Evolutionary conservation across 2,888 invertebrate species (phyloP).

Genomic region (Criorhina ranunculi): DNA sequence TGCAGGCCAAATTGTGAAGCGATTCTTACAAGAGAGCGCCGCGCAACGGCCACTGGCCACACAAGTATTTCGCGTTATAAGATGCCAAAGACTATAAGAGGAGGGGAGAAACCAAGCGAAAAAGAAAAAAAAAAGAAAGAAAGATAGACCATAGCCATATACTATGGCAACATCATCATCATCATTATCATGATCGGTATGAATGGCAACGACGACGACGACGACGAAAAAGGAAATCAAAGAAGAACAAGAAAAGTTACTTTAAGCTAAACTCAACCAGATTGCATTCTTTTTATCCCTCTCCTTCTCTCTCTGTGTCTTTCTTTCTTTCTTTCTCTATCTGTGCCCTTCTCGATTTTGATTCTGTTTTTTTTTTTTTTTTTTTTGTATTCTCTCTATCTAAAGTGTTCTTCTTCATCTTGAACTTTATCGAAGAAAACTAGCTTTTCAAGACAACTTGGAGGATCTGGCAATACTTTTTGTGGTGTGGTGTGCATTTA

Average conservation of each 20-base stretch:
- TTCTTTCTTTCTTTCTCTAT: conserved; percentile 1
- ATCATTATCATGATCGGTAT: background rate
- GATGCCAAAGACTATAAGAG: conserved; percentile 17
- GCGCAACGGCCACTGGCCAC: conserved; percentile 49
- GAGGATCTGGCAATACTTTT: background rate
- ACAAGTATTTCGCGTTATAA: conserved; percentile 41
- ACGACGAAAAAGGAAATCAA: conserved; percentile 15
- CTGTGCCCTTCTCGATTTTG: background rate
- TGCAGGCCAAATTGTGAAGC: conserved; percentile 60
- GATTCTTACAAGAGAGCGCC: conserved; percentile 36
- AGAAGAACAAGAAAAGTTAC: conserved; percentile 28
- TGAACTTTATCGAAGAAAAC: conserved; percentile 33
- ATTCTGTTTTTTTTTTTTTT: too few relatives aligned
- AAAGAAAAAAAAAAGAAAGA: conserved; percentile 22
- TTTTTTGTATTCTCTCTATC: conserved; percentile 6
- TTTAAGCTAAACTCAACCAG: conserved; percentile 1
- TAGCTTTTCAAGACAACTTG: conserved; percentile 31
- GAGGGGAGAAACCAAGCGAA: conserved; percentile 42
- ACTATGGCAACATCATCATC: conserved; percentile 28
- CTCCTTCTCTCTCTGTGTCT: too few relatives aligned
- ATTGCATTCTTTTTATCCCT: conserved; percentile 45
- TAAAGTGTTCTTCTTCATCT: conserved; percentile 19
- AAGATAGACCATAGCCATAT: too few relatives aligned
- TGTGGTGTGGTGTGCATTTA: background rate
- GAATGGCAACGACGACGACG: background rate